Percentiles rank a stretch among this genome's conserved stretches.
These are phyloP conservation scores for Drosophila nigrodunni DNA, from an alignment of 1,140 invertebrate genomes.

Conservation along the genomic window DNA sequence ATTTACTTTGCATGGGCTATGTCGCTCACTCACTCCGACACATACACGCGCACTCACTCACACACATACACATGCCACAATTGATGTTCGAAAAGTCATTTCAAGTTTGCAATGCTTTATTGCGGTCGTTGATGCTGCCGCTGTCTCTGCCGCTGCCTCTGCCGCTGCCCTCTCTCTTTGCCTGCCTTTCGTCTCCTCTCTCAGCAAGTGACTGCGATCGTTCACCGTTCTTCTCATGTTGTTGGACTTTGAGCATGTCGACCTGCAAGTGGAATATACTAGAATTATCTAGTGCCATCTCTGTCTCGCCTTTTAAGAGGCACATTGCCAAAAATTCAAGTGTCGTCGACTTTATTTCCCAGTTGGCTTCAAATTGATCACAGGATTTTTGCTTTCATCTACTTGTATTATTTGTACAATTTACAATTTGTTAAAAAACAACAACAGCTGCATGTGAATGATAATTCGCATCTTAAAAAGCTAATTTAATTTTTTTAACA, in stretches of 20 bases:
- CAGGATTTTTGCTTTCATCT: background rate
- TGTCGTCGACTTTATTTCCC: constrained; percentile 22
- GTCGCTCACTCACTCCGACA: background rate
- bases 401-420: constrained; percentile 1
- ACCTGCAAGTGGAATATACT: constrained; percentile 40
- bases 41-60: constrained; percentile 17
- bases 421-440: background rate
- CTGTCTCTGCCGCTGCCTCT: background rate
- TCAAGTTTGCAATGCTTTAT: constrained; percentile 57
- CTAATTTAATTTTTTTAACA: background rate
- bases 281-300: constrained; percentile 21
- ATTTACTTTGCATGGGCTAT: background rate
- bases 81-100: constrained; percentile 53
- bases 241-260: constrained; percentile 34
- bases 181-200: background rate
- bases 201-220: constrained; percentile 27
- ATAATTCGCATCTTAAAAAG: background rate
- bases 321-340: constrained; percentile 37
- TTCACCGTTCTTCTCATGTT: constrained; percentile 30
- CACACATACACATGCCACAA: constrained; percentile 8
- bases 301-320: background rate
- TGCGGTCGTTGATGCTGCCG: constrained; percentile 25
- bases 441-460: background rate
- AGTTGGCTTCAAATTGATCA: constrained; percentile 28
- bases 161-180: background rate